Conservation (phyloP, 1,140 invertebrate species). For the Calephelis virginiensis region DNA sequence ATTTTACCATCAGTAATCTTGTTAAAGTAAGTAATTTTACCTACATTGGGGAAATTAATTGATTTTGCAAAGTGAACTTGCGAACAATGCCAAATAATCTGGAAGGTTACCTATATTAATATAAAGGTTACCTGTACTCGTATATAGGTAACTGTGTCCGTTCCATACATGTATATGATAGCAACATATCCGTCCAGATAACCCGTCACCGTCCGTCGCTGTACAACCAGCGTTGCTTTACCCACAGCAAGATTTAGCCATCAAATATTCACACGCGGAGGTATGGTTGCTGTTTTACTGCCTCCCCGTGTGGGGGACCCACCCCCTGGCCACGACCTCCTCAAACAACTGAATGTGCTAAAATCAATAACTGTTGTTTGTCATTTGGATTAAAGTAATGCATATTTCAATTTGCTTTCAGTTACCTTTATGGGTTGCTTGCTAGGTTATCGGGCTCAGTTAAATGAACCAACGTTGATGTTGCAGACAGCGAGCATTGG, state of each 20-base stretch:
- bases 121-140: too few species aligned
- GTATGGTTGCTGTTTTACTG: slow-evolving; percentile 69
- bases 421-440: neutral
- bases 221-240: slow-evolving; percentile 22
- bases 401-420: slow-evolving; percentile 8
- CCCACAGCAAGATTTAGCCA: slow-evolving; percentile 67
- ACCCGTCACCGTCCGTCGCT: neutral
- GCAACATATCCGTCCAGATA: too few species aligned
- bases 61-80: too few species aligned
- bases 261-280: slow-evolving; percentile 76
- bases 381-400: slow-evolving; percentile 46
- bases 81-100: too few species aligned
- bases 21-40: too few species aligned
- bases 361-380: slow-evolving; percentile 75
- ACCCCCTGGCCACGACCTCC: slow-evolving; percentile 39
- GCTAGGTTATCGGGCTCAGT: neutral
- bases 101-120: too few species aligned
- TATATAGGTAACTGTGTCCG: too few species aligned
- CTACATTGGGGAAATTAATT: too few species aligned
- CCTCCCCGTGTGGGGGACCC: slow-evolving; percentile 33
- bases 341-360: slow-evolving; percentile 75
- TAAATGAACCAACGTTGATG: neutral
- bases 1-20: too few species aligned
- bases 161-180: too few species aligned
- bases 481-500: too few species aligned